Evolutionary conservation across 2,113 vertebrate genomes (phyloP).

Genomic region (Pedionomus torquatus): DNA sequence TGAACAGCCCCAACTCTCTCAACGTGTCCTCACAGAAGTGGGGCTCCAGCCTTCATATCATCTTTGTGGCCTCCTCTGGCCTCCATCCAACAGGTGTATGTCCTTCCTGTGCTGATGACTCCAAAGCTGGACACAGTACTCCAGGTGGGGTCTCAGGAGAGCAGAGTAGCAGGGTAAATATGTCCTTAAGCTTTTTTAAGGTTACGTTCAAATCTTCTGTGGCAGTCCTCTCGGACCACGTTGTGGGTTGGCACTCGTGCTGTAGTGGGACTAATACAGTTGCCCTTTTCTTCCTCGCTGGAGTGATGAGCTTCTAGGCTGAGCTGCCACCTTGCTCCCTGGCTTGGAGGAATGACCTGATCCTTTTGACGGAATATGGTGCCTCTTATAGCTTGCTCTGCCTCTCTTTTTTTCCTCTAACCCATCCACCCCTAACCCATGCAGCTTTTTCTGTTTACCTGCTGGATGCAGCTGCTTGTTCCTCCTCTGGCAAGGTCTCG

Average conservation of each 20-base stretch:
- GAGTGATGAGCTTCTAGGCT: not conserved
- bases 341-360: not conserved
- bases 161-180: too few species aligned
- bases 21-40: too few species aligned
- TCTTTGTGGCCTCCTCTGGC: too few species aligned
- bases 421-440: fast-evolving
- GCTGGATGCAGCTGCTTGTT: not conserved
- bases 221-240: fast-evolving
- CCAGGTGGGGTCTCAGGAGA: too few species aligned
- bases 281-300: not conserved
- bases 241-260: not conserved
- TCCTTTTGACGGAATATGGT: not conserved
- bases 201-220: fast-evolving
- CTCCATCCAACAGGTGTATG: too few species aligned
- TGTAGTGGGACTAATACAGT: fast-evolving
- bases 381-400: not conserved
- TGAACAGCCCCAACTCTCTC: too few species aligned
- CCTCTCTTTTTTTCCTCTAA: not conserved
- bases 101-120: too few species aligned
- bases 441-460: not conserved
- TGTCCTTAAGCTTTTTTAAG: not conserved
- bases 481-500: not conserved
- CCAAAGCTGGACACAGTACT: too few species aligned
- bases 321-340: not conserved
- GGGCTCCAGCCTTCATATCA: too few species aligned